phyloP scores from a whole-genome alignment of 2,113 vertebrate species.

The Rhinichthys klamathensis region DNA sequence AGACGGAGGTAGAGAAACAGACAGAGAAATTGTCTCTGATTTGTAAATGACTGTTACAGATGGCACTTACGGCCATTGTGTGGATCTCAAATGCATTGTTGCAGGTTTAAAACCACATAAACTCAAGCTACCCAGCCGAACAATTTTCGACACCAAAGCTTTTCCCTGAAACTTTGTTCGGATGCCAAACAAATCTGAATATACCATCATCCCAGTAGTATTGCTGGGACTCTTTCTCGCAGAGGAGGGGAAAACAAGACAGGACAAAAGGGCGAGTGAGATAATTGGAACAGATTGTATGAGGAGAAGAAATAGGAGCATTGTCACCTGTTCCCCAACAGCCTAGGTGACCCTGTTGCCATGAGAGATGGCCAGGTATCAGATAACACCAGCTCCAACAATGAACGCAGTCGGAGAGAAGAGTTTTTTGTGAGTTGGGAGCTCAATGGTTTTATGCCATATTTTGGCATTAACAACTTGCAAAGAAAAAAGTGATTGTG shows the following conservation, averaged over 20 bases:
- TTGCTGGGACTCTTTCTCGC: not conserved
- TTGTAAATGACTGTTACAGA: conserved; percentile 28
- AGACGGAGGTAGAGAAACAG: conserved; percentile 27
- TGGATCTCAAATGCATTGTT: not conserved
- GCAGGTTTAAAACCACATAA: not conserved
- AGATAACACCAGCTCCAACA: conserved; percentile 73
- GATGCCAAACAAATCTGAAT: not conserved
- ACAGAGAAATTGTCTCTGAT: conserved; percentile 38
- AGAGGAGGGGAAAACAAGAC: not conserved
- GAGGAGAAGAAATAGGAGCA: conserved; percentile 64
- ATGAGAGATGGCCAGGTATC: conserved; percentile 79
- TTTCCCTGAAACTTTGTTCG: not conserved
- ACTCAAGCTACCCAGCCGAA: not conserved
- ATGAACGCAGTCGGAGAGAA: conserved; percentile 77
- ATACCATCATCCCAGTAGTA: not conserved
- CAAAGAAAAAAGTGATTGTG: not conserved
- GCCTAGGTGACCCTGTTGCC: conserved; percentile 78
- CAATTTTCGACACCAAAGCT: not conserved
- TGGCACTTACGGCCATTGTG: not conserved
- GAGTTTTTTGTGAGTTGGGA: conserved; percentile 70
- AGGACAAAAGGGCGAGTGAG: conserved; percentile 5
- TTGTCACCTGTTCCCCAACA: conserved; percentile 72
- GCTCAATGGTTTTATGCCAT: not conserved
- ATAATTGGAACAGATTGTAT: conserved; percentile 27
- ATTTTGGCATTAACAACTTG: not conserved